Conservation (phyloP, 1,140 invertebrate genomes). For the Penaeus vannamei region DNA sequence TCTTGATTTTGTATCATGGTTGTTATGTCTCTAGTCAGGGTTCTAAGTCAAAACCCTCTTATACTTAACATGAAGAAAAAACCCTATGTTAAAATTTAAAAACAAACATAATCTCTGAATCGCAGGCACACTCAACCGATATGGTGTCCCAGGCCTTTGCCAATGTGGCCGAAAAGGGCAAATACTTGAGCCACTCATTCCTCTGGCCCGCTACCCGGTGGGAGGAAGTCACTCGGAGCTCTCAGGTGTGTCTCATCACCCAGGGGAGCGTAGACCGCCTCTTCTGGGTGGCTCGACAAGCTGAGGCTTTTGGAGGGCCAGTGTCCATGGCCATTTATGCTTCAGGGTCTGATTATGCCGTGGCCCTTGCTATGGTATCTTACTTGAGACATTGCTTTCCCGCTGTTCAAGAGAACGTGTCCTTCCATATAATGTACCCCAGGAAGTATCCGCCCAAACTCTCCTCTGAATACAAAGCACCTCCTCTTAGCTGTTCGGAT, state of each 20-base stretch:
- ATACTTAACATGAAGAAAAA: no score
- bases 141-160: no score
- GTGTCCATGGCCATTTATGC: neutral
- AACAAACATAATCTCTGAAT: no score
- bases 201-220: neutral
- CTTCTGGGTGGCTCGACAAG: neutral
- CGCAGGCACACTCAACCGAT: no score
- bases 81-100: no score
- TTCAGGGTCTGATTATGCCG: neutral
- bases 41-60: no score
- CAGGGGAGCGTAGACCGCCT: neutral
- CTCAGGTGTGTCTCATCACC: neutral
- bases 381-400: neutral
- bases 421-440: conserved; percentile 3
- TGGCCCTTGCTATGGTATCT: neutral
- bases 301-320: neutral
- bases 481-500: neutral
- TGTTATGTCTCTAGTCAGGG: no score
- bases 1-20: no score
- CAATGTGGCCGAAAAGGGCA: no score
- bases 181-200: neutral
- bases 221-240: neutral
- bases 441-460: neutral
- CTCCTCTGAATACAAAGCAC: neutral
- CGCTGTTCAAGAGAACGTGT: neutral